Percentiles rank a stretch among this genome's conserved stretches.
These are phyloP conservation scores for Otolemur crassicaudatus DNA, from an alignment of 2,797 vertebrate species.

Conservation along the genomic window DNA sequence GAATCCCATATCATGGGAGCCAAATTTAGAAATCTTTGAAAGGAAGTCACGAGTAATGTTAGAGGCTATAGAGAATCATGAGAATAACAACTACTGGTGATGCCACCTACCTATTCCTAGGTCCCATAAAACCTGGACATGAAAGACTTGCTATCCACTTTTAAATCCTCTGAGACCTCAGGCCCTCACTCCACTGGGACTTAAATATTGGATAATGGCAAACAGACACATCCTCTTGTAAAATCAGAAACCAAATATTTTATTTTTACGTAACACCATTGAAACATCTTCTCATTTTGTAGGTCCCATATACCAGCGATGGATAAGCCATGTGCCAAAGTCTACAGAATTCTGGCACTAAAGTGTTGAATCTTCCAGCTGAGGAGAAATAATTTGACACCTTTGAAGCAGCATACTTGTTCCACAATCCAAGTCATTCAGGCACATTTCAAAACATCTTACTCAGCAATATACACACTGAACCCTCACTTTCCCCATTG, in stretches of 20 bases:
- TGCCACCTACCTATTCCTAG: not conserved
- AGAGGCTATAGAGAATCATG: not conserved
- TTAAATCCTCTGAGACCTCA: not conserved
- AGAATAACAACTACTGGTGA: not conserved
- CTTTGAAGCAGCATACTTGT: conserved; percentile 92
- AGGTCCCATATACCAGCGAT: conserved; percentile 74
- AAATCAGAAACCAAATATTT: conserved; percentile 53
- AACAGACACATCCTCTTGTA: conserved; percentile 1
- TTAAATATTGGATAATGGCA: conserved; percentile 43
- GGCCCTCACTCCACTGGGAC: not conserved
- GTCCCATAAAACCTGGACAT: not conserved
- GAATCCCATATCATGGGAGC: not conserved
- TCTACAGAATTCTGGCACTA: conserved; percentile 89
- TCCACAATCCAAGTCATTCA: conserved; percentile 88
- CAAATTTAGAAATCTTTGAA: conserved; percentile 6
- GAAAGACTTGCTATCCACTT: not conserved
- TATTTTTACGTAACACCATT: conserved; percentile 59
- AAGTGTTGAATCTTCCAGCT: conserved; percentile 89
- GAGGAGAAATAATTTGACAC: conserved; percentile 94
- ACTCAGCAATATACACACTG: conserved; percentile 92
- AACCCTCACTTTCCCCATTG: conserved; percentile 88
- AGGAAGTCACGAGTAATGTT: not conserved
- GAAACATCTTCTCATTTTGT: conserved; percentile 32
- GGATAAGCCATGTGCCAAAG: conserved; percentile 90
- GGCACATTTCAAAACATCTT: conserved; percentile 91